Base-by-base conservation (phyloP, 1,140 invertebrate genomes). In the Plodia interpunctella region DNA sequence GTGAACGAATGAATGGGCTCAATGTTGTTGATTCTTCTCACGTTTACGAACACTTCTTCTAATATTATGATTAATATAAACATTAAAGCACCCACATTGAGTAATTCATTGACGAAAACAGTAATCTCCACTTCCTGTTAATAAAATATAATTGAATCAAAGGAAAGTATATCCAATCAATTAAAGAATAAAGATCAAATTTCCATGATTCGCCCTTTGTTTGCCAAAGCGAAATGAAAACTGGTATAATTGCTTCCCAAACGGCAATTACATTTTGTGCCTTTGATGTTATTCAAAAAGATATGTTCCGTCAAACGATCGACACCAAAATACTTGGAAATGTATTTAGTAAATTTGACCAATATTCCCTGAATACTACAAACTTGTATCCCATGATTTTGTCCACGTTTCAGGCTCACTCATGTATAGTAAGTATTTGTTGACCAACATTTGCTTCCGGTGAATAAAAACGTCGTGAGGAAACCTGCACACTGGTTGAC, bases 191-290 rank as follows among this genome's bases (percentile, higher is more conserved):
- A 44, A 15, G 38, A 44, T 15, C n/a, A 44, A 15, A 15, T 44
- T 44, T 44, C 38, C n/a, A 44, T 44, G 3, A 44, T 44, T n/a
- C 15, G 5, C n/a, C 15, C 38, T 25, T 21, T 53, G 57, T 65
- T 65, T 61, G 63, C 59, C 32, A 49, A 54, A 32, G 52, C 32
- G 18, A 65, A 53, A 61, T 59, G 63, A 54, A 32, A 58, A 59
- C 54, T 38, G 15, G 30, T 56, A 52, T 65, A 65, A 65, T 65
- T 59, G 59, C 57, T 62, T 61, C 63, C 38, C 49, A 61, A 65
- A 62, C 30, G 49, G 32, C 63, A 62, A 62, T 65, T 65, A 62
- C 59, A 50, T 65, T 59, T 51, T 38, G 53, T 51, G 35, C 55
- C 13, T 32, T 11, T 59, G 28, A 55, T 57, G 54, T 38, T 49